These are phyloP conservation scores for Cerastoderma edule DNA, from an alignment of 2,888 invertebrate genomes.

Conservation along the genomic window DNA sequence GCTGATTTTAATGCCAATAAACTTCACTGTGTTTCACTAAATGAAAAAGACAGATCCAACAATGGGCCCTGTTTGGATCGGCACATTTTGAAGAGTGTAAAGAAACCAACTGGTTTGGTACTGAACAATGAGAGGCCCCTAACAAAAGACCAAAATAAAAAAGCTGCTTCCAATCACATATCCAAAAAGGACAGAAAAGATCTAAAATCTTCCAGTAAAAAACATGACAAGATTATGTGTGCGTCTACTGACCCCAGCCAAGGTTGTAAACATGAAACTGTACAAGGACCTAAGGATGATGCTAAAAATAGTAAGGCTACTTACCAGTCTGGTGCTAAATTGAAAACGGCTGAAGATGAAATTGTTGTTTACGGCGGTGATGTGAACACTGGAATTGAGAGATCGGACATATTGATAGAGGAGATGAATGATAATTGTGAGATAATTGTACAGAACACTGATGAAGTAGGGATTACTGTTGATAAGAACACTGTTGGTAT, in stretches of 20 bases:
- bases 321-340: constrained; percentile 8
- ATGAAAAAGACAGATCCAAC: neutral
- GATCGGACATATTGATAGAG: no score
- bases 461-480: constrained; percentile 5
- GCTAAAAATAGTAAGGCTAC: neutral
- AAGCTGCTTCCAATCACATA: constrained; percentile 4
- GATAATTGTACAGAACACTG: neutral
- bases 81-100: neutral
- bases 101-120: neutral
- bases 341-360: neutral
- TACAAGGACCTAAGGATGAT: neutral
- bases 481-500: constrained; percentile 5
- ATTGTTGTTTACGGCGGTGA: neutral
- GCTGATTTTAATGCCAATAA: neutral
- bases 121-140: neutral
- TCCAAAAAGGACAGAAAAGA: constrained; percentile 17
- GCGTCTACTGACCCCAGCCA: no score
- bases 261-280: neutral
- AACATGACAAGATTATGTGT: no score
- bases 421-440: no score
- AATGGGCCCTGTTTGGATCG: neutral
- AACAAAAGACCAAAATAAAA: neutral
- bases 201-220: constrained; percentile 8
- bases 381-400: no score
- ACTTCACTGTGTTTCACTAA: neutral